These are phyloP conservation scores for Montipora efflorescens DNA, from an alignment of 64 coral and sea anemone species.

Conservation along the genomic window DNA sequence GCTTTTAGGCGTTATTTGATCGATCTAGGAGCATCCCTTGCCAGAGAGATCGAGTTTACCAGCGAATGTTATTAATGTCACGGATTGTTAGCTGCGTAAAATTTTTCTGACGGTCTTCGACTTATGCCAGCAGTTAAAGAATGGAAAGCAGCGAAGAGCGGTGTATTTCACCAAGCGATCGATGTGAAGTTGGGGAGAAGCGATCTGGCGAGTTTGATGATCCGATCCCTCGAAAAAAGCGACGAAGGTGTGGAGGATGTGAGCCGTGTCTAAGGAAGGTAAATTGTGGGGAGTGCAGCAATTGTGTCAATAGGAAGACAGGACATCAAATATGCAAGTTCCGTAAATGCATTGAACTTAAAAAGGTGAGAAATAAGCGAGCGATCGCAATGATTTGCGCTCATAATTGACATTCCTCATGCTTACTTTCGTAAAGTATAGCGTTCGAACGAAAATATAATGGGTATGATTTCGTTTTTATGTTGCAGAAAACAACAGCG, in stretches of 20 bases:
- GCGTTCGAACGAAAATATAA: conserved; percentile 1
- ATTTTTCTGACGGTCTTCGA: conserved; percentile 27
- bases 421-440: not conserved
- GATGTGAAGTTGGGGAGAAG: conserved; percentile 69
- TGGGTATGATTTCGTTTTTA: conserved; percentile 33
- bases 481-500: conserved; percentile 74
- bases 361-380: conserved; percentile 94
- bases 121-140: conserved; percentile 2
- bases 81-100: conserved; percentile 82
- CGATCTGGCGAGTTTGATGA: conserved; percentile 79
- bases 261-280: conserved; percentile 93
- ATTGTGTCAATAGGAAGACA: conserved; percentile 98
- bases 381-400: conserved; percentile 37
- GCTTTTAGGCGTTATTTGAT: not conserved
- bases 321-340: conserved; percentile 99
- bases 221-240: conserved; percentile 87
- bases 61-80: conserved; percentile 87
- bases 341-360: conserved; percentile 98
- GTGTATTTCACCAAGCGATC: not conserved
- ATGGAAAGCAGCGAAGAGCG: conserved; percentile 35
- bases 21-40: conserved; percentile 2
- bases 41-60: conserved; percentile 11
- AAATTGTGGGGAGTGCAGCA: conserved; percentile 98
- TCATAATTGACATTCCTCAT: not conserved
- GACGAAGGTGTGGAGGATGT: conserved; percentile 90